Percentiles rank a stretch among this genome's conserved stretches.
These are phyloP conservation scores for Cybosia mesomella DNA, from an alignment of 2,888 invertebrate genomes.

Conservation along the genomic window DNA sequence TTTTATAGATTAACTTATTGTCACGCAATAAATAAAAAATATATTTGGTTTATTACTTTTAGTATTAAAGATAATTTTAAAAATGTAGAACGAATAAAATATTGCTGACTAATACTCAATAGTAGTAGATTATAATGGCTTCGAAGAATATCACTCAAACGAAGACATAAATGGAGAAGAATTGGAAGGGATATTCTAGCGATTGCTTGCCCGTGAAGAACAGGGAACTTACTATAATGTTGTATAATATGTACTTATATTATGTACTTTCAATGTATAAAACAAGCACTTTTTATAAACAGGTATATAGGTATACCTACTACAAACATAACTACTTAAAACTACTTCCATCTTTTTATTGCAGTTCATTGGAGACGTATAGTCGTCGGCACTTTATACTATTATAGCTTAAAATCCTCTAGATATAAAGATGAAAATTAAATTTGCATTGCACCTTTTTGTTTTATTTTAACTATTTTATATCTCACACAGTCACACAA, in stretches of 20 bases:
- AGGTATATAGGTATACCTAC: constrained; percentile 12
- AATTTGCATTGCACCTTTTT: constrained; percentile 67
- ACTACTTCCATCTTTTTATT: constrained; percentile 45
- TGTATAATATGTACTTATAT: constrained; percentile 6
- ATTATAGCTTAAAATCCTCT: constrained; percentile 32
- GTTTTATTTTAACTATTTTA: constrained; percentile 61
- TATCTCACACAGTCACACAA: constrained; percentile 64
- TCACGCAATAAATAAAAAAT: not conserved
- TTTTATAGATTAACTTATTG: too few species aligned
- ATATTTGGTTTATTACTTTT: too few species aligned
- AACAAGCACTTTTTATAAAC: constrained; percentile 1
- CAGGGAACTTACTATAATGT: constrained; percentile 6
- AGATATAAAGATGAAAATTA: constrained; percentile 43
- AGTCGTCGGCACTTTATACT: constrained; percentile 44
- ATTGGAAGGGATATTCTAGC: not conserved
- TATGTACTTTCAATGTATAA: not conserved
- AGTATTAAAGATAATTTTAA: not conserved
- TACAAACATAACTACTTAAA: constrained; percentile 42
- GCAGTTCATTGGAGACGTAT: constrained; percentile 49
- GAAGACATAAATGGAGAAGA: constrained; percentile 1
- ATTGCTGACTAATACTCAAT: not conserved
- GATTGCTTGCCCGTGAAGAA: not conserved
- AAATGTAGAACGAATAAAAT: not conserved
- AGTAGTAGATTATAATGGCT: not conserved
- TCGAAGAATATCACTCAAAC: not conserved